These are phyloP conservation scores for Biston stratarius DNA, from an alignment of 2,888 invertebrate species.

Conservation along the genomic window DNA sequence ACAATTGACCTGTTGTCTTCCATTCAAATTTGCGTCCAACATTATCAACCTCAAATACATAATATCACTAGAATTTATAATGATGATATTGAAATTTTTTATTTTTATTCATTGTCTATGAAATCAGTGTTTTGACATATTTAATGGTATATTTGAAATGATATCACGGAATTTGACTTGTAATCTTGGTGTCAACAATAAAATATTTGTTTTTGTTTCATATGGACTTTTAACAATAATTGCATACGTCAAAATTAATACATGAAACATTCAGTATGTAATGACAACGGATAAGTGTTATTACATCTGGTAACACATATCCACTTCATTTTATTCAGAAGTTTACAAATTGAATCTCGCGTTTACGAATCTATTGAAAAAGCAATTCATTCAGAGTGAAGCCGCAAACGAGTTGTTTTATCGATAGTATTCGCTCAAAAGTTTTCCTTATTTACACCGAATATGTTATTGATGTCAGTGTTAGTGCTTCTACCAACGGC, in stretches of 20 bases:
- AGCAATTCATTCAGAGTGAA: not conserved
- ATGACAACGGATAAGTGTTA: not conserved
- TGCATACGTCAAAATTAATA: not conserved
- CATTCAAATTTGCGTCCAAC: too few species aligned
- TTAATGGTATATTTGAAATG: too few species aligned
- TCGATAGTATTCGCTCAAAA: not conserved
- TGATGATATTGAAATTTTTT: too few species aligned
- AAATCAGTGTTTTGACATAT: too few species aligned
- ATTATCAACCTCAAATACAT: too few species aligned
- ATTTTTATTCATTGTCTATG: too few species aligned
- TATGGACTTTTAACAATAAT: too few species aligned
- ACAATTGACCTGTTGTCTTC: too few species aligned
- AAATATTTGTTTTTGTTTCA: too few species aligned
- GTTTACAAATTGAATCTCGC: not conserved
- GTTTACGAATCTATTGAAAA: not conserved
- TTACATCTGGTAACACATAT: not conserved
- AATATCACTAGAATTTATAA: too few species aligned
- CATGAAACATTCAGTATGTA: not conserved
- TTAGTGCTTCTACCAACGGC: not conserved
- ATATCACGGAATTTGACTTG: too few species aligned
- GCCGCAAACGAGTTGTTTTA: not conserved
- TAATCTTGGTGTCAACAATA: too few species aligned
- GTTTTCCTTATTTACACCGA: slow-evolving; percentile 11
- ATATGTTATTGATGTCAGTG: slow-evolving; percentile 8
- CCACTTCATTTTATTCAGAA: not conserved